phyloP scores from a whole-genome alignment of 2,113 vertebrate species.

The Colaptes auratus region DNA sequence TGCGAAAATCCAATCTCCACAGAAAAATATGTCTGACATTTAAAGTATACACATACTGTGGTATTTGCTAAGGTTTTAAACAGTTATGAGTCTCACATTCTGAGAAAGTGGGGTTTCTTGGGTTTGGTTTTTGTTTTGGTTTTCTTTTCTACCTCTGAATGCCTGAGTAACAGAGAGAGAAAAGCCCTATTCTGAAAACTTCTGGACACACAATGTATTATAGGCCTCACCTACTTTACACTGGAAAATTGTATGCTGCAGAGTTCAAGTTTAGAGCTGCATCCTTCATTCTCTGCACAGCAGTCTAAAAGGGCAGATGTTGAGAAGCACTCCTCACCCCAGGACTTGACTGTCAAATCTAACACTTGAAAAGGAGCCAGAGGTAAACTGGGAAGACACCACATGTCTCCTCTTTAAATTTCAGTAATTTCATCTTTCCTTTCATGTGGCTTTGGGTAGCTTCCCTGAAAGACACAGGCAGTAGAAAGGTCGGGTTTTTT shows the following conservation, averaged over 20 bases:
- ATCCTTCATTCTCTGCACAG: not conserved
- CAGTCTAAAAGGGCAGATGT: not conserved
- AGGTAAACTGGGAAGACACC: not conserved
- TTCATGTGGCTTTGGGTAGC: not conserved
- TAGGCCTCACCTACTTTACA: not conserved
- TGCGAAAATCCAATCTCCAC: not conserved
- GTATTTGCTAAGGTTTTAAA: conserved; percentile 38
- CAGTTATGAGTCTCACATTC: conserved; percentile 5
- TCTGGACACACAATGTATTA: not conserved
- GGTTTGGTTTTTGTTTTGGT: no score
- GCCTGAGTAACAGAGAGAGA: not conserved
- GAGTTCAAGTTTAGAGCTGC: not conserved
- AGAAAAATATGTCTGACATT: conserved; percentile 35
- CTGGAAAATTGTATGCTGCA: not conserved
- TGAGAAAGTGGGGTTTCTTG: not conserved
- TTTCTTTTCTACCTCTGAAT: not conserved
- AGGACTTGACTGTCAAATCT: not conserved
- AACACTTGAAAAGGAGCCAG: not conserved
- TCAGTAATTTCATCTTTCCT: not conserved
- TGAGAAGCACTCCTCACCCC: not conserved
- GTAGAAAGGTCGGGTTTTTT: not conserved
- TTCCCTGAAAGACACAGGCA: not conserved
- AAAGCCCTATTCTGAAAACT: not conserved
- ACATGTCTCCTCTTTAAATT: not conserved
- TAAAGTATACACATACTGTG: not conserved